phyloP scores from a whole-genome alignment of 37 sponge, comb jelly and placozoan genomes.

The Beroe ovata region DNA sequence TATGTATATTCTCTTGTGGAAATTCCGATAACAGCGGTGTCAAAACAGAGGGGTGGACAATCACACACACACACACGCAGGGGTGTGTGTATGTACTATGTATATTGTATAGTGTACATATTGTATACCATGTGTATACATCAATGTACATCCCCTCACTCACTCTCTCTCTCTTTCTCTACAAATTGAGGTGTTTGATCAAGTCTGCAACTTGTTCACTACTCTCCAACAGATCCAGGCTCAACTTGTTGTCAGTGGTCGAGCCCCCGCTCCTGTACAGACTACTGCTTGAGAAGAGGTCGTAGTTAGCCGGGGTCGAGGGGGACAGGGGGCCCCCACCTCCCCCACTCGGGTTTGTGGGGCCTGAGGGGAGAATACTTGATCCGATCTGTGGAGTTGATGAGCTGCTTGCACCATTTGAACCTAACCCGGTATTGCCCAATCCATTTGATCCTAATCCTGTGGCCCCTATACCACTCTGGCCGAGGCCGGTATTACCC shows the following conservation, averaged over 20 bases:
- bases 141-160: background rate
- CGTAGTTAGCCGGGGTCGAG: background rate
- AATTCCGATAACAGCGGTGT: too few relatives aligned
- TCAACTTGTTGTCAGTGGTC: background rate
- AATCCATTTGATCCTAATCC: background rate
- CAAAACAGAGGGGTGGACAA: too few relatives aligned
- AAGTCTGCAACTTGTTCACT: constrained; percentile 28
- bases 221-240: constrained; percentile 41
- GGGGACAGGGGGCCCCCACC: constrained; percentile 17
- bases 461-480: background rate
- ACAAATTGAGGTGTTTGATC: constrained; percentile 34
- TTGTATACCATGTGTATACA: background rate
- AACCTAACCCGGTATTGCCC: background rate
- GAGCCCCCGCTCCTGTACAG: background rate
- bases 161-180: background rate
- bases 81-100: background rate
- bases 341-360: background rate
- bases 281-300: constrained; percentile 23
- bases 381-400: background rate
- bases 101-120: background rate
- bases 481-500: background rate
- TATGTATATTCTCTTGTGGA: too few relatives aligned
- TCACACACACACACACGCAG: too few relatives aligned
- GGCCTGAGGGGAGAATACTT: background rate
- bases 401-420: background rate